phyloP scores from a whole-genome alignment of 2,888 invertebrate genomes.

The Gisinianus flammeolus region DNA sequence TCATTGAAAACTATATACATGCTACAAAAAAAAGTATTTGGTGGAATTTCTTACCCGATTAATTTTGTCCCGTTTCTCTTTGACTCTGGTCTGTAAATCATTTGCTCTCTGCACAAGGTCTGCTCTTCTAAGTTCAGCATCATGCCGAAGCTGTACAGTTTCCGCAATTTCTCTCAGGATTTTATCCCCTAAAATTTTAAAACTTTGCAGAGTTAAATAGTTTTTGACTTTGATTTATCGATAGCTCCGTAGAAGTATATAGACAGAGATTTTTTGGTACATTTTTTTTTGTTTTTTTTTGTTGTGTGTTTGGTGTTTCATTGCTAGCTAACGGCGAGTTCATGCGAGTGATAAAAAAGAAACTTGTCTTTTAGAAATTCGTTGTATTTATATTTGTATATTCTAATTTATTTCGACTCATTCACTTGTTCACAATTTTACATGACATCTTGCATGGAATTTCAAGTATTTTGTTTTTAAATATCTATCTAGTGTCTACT shows the following conservation, averaged over 20 bases:
- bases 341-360: neutral
- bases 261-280: neutral
- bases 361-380: no score
- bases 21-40: slow-evolving; percentile 3
- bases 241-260: neutral
- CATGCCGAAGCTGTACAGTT: slow-evolving; percentile 58
- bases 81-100: slow-evolving; percentile 58
- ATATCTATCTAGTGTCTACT: no score
- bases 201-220: slow-evolving; percentile 17
- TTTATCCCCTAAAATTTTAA: slow-evolving; percentile 56
- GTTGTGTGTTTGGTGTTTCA: neutral
- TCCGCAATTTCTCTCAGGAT: slow-evolving; percentile 59
- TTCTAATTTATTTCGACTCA: neutral
- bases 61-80: slow-evolving; percentile 59
- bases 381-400: neutral
- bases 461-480: no score
- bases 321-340: neutral
- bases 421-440: no score
- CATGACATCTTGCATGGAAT: neutral
- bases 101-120: slow-evolving; percentile 59
- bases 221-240: neutral
- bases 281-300: neutral
- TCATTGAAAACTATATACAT: no score
- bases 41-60: slow-evolving; percentile 53
- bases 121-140: slow-evolving; percentile 58